A percentile compares a stretch with the other conserved stretches of the same genome.
Conservation (phyloP, 2,113 vertebrate genomes). For the Tetrao urogallus region DNA sequence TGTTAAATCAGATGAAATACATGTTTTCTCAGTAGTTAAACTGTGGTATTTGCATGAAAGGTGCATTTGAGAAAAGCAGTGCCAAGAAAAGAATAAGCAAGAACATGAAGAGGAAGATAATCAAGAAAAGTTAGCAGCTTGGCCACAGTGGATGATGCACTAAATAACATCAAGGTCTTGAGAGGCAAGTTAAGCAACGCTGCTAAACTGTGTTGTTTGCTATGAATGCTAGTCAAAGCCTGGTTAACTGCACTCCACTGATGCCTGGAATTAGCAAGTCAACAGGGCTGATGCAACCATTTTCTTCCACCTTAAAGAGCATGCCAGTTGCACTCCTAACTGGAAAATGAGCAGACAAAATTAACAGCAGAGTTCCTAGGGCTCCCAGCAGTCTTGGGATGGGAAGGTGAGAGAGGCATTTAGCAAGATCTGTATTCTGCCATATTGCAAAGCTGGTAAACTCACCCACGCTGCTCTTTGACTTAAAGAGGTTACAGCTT, state of each 20-base stretch:
- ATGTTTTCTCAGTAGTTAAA: background rate
- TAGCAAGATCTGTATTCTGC: background rate
- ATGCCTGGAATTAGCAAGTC: background rate
- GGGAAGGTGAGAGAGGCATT: background rate
- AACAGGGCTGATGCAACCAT: background rate
- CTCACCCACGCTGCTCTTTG: fast-evolving
- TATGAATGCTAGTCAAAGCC: background rate
- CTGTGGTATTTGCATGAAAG: background rate
- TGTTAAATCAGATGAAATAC: background rate
- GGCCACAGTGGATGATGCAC: background rate
- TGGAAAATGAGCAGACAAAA: background rate
- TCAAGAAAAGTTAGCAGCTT: background rate
- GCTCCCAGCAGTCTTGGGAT: background rate
- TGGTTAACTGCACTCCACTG: background rate
- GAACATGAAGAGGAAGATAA: background rate
- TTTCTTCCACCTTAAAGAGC: background rate
- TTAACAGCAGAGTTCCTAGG: no score
- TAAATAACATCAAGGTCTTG: background rate
- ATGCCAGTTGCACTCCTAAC: background rate
- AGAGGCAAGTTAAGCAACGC: background rate
- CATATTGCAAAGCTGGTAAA: background rate
- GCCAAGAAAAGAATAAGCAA: background rate
- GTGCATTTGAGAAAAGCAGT: background rate
- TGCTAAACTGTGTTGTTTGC: background rate
- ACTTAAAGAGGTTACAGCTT: background rate